A percentile compares a stretch with the other conserved stretches of the same genome.
These are phyloP conservation scores for Hemicordylus capensis DNA, from an alignment of 2,113 vertebrate genomes.

Conservation along the genomic window DNA sequence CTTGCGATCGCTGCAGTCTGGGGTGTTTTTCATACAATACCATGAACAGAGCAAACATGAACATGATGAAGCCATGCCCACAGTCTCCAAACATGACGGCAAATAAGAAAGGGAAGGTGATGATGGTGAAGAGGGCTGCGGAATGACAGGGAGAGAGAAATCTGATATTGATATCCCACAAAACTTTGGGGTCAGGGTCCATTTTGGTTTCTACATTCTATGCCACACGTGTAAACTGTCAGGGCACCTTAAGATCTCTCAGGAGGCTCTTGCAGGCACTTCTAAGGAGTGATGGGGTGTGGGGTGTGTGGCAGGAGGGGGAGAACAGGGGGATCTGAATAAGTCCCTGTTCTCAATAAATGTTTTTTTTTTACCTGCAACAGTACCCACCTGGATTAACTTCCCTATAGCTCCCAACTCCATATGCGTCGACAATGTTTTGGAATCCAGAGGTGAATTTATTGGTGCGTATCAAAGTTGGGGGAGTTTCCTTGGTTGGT, in stretches of 20 bases:
- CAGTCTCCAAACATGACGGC: constrained; percentile 98
- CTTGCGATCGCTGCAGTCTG: constrained; percentile 84
- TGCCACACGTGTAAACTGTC: background rate
- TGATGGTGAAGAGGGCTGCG: constrained; percentile 92
- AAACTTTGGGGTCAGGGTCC: too few relatives aligned
- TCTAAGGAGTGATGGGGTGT: too few relatives aligned
- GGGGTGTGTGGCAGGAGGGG: background rate
- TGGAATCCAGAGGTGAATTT: constrained; percentile 98
- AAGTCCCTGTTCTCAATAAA: background rate
- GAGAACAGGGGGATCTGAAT: background rate
- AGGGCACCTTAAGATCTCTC: background rate
- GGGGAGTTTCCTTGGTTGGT: constrained; percentile 90
- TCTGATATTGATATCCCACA: too few relatives aligned
- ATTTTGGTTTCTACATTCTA: too few relatives aligned
- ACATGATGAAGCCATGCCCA: constrained; percentile 92
- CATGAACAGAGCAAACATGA: constrained; percentile 88
- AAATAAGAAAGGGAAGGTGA: constrained; percentile 97
- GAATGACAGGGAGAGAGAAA: constrained; percentile 10
- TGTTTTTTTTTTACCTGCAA: background rate
- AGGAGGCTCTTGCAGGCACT: background rate
- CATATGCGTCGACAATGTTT: constrained; percentile 97
- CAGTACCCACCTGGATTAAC: constrained; percentile 90
- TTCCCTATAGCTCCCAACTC: constrained; percentile 91
- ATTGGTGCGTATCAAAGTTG: constrained; percentile 93
- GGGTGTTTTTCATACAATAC: constrained; percentile 90